Evolutionary conservation across 2,113 vertebrate species (phyloP), one percentile per base, ranked within the genome.

Genomic region (Aspiorhynchus laticeps): DNA sequence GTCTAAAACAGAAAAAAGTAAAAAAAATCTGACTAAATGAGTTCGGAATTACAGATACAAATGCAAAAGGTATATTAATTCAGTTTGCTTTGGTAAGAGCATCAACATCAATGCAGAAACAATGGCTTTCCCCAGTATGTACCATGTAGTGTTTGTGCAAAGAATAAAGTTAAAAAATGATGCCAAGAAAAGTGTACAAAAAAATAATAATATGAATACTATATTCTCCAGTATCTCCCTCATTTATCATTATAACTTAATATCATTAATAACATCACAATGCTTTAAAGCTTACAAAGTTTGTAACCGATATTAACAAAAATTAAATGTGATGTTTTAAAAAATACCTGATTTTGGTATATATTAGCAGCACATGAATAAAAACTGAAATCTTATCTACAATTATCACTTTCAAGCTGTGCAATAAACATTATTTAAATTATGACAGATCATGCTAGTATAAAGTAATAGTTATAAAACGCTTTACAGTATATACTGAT

Each of bases 401-500:
- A 79, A 56, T 53, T 51, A 46, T 76, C 24, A 51, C n/a, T 48
- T 56, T 79, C 15, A 12, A 85, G 5, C 17, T 51, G 65, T 48
- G 63, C 38, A 85, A n/a, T 2, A 24, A 51, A 59, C 19, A 73
- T 43, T 59, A 41, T 59, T 59, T 46, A 76, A 76, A 19, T 14
- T 15, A 79, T 38, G 24, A 86, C 51, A 56, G 48, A 80, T 59
- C 48, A 24, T 43, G 21, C 48, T 56, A n/a, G 38, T 33, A 76
- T 78, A 73, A 74, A 10, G 26, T 28, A 36, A 73, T 24, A 11
- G 19, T 46, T 61, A 80, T 75, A 90, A 85, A 85, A 85, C 3
- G 36, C 12, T n/a, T 15, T 61, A 38, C 19, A 67, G 51, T 61
- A 63, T 21, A 65, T 67, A 59, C 41, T 9, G 31, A 38, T 63